Percentiles rank a stretch among this genome's conserved stretches.
Evolutionary conservation across 2,113 vertebrate genomes (phyloP).

Genomic region (Pyxicephalus adspersus): DNA sequence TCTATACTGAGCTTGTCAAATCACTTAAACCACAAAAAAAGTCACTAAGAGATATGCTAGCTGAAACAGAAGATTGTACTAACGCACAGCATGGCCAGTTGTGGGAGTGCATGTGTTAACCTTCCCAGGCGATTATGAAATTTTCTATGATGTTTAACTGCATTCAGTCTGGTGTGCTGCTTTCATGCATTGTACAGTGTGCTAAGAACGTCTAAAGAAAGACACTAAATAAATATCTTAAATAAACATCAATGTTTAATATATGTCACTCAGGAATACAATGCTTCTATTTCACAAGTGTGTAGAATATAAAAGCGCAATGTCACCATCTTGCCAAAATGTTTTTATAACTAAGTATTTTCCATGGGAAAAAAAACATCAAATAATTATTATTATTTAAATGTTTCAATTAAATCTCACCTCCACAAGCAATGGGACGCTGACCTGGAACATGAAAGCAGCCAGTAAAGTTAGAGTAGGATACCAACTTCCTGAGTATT

Average conservation of each 20-base stretch:
- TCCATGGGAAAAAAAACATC: too few relatives aligned
- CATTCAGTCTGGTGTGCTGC: not conserved
- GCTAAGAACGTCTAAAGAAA: conserved; percentile 14
- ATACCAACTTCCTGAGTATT: too few relatives aligned
- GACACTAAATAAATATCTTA: conserved; percentile 12
- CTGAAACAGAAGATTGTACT: not conserved
- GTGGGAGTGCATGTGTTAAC: conserved; percentile 14
- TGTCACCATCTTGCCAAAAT: not conserved
- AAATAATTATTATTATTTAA: too few relatives aligned
- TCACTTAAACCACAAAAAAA: conserved; percentile 25
- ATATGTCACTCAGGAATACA: not conserved
- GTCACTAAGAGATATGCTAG: not conserved
- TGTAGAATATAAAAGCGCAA: not conserved
- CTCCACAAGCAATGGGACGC: too few relatives aligned
- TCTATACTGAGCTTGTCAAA: conserved; percentile 32
- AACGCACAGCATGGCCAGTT: not conserved
- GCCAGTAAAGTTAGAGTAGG: too few relatives aligned
- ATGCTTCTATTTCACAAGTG: not conserved
- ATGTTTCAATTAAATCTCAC: too few relatives aligned
- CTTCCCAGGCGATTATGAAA: conserved; percentile 8
- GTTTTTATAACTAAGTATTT: not conserved
- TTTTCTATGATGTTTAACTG: not conserved
- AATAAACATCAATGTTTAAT: conserved; percentile 26
- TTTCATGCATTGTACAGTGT: not conserved
- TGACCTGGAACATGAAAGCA: too few relatives aligned